Base-by-base conservation (phyloP, 2,888 invertebrate species). In the Amiota communis region DNA sequence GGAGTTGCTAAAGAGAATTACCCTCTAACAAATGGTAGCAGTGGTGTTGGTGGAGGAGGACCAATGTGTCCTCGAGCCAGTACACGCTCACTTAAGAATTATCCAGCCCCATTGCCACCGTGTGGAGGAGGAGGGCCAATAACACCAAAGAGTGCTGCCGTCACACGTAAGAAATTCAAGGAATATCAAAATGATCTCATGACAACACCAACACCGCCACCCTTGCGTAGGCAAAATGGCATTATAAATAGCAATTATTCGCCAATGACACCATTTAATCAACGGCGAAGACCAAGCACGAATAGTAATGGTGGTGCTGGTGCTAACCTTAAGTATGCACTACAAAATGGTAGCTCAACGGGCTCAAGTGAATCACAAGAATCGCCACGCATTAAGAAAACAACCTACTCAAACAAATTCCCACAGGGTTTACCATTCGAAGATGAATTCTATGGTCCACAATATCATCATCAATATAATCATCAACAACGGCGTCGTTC, bases 381-480 rank as follows among this genome's bases (percentile, higher is more conserved):
- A 72, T 87, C 88, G 67, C 87, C 89, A 8, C 83, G 83, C 56
- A 79, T 88, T 9, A 88, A 87, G 74, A 88, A 88, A 74, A 36
- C 36, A 36, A 83, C 89, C 49, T 90, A 85, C 80, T 90, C 90
- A 0, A 89, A 87, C 11, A 90, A 90, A 76, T 90, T 87, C 72
- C 90, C 90, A 2, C 88, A 89, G 69, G 90, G 90, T 36, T 75
- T 90, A 72, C 90, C 90, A 61, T 90, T 90, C 74, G 90, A 90
- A 79, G 87, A 90, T 76, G 90, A 90, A 79, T 90, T 90, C 74
- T 88, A 89, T 81, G 77, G 82, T 12, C 36, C 36, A 6, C 12
- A n/a, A 12, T 51, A 51, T n/a, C 53, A 51, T n/a, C 53, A 51
- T 8, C 84, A 83, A 71, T 75, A 85, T 23, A 80, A 85, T 69